Conservation (phyloP, 2,113 vertebrate genomes). For the Halichoerus grypus region DNA sequence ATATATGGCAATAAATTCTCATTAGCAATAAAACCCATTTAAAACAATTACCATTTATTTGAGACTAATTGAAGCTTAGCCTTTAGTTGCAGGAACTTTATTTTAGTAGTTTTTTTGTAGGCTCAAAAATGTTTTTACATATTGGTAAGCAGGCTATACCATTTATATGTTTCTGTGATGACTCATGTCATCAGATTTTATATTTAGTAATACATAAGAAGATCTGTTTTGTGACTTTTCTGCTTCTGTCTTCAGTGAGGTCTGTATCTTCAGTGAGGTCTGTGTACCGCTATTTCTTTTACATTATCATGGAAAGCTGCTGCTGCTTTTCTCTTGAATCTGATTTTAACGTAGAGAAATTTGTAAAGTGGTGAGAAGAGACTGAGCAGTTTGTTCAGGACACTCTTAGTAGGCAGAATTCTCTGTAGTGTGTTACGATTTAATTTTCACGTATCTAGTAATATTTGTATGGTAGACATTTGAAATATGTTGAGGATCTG, state of each 20-base stretch:
- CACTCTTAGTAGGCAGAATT: not conserved
- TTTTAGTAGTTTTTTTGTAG: constrained; percentile 10
- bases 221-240: not conserved
- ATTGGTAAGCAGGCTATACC: not conserved
- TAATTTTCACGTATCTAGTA: not conserved
- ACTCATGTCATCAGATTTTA: not conserved
- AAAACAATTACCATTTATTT: constrained; percentile 5
- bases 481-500: not conserved
- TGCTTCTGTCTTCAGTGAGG: not conserved
- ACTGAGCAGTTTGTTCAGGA: not conserved
- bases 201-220: not conserved
- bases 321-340: not conserved
- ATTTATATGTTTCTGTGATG: not conserved
- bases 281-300: not conserved
- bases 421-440: not conserved
- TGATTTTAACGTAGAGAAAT: not conserved
- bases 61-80: not conserved
- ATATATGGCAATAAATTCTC: not conserved
- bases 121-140: constrained; percentile 5
- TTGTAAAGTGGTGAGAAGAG: not conserved
- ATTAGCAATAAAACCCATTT: constrained; percentile 28
- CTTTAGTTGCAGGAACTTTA: not conserved
- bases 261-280: not conserved
- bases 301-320: not conserved
- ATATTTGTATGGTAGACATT: not conserved